Evolutionary conservation across 2,888 invertebrate genomes (phyloP).

Genomic region (Meloe dianella): DNA sequence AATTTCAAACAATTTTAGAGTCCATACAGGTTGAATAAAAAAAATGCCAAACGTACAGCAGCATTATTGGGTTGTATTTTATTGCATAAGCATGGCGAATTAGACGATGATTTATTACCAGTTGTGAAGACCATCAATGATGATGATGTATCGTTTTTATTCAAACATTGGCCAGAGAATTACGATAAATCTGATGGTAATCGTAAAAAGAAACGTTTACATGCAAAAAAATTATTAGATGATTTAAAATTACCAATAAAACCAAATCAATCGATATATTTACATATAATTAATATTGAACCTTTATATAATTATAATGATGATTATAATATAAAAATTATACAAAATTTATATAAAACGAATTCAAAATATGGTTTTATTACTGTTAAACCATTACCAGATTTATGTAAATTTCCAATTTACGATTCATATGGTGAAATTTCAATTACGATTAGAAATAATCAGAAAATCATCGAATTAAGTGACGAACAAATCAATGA

Average conservation of each 20-base stretch:
- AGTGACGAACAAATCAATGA: constrained; percentile 60
- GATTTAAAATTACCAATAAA: constrained; percentile 62
- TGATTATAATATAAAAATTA: constrained; percentile 61
- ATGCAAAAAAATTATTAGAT: constrained; percentile 63
- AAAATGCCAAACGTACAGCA: constrained; percentile 79
- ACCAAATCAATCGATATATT: constrained; percentile 54
- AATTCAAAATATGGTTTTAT: constrained; percentile 69
- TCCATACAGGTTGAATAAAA: constrained; percentile 62
- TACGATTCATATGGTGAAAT: constrained; percentile 73
- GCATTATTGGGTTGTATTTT: constrained; percentile 77
- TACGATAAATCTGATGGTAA: constrained; percentile 41
- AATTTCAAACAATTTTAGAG: no score
- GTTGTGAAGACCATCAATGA: constrained; percentile 54
- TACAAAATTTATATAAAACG: constrained; percentile 63
- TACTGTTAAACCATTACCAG: constrained; percentile 66
- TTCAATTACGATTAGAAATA: constrained; percentile 62
- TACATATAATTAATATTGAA: constrained; percentile 68
- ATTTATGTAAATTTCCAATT: constrained; percentile 73
- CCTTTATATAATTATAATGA: constrained; percentile 62
- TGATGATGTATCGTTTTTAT: constrained; percentile 63
- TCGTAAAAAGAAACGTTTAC: constrained; percentile 45
- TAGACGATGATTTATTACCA: constrained; percentile 76
- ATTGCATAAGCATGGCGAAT: constrained; percentile 74
- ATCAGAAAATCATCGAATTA: constrained; percentile 61
- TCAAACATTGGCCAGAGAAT: constrained; percentile 68